Evolutionary conservation across 2,113 vertebrate genomes (phyloP).

Genomic region (Burhinus oedicnemus): DNA sequence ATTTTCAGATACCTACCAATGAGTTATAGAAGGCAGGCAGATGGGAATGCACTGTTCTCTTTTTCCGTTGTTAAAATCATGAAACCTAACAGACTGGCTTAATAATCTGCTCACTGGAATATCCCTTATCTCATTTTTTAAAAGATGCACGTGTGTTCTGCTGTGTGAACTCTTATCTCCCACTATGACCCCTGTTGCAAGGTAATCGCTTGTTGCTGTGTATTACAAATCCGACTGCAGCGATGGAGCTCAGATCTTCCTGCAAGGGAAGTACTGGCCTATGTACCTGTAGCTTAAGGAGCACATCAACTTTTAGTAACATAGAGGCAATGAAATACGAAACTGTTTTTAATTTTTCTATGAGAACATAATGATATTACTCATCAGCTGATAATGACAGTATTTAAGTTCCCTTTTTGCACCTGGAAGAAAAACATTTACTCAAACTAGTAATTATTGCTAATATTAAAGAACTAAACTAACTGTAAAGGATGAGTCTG

Average conservation of each 20-base stretch:
- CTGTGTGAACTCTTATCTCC: neutral
- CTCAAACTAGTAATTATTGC: neutral
- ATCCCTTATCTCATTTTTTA: neutral
- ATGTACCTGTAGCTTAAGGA: neutral
- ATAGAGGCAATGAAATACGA: neutral
- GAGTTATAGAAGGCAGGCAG: neutral
- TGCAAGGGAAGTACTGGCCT: neutral
- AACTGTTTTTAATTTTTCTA: neutral
- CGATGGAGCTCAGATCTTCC: neutral
- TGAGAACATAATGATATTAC: neutral
- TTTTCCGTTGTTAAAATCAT: neutral
- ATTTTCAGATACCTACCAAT: rapidly evolving
- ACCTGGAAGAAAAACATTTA: neutral
- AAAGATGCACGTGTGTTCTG: neutral
- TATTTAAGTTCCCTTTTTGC: neutral
- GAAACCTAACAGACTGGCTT: neutral
- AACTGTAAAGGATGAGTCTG: neutral
- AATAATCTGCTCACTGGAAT: neutral
- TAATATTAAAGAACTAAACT: neutral
- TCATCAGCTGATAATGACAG: neutral
- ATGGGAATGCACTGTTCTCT: neutral
- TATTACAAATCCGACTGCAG: rapidly evolving
- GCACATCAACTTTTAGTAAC: neutral
- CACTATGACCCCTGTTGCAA: neutral
- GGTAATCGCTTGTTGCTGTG: neutral